Evolutionary conservation across 1,140 invertebrate species (phyloP).

Genomic region (Drosophila athabasca): DNA sequence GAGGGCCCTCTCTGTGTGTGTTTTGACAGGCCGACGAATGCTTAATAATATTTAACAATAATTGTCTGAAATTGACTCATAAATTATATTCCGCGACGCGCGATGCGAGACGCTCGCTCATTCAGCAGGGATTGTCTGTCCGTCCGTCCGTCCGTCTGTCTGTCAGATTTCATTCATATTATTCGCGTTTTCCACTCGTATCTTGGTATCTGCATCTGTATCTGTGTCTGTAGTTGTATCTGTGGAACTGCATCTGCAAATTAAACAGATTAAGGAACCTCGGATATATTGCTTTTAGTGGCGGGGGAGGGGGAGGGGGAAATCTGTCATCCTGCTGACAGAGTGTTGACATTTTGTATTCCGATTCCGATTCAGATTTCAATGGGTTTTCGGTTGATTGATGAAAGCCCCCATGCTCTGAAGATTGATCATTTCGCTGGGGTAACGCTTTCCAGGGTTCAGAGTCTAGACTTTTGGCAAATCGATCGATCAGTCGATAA

Average conservation of each 20-base stretch:
- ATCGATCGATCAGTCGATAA: conserved; percentile 36
- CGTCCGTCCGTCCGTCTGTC: not conserved
- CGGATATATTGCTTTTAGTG: conserved; percentile 8
- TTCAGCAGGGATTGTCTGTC: conserved; percentile 37
- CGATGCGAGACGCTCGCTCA: conserved; percentile 35
- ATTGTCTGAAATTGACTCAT: conserved; percentile 83
- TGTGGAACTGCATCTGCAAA: conserved; percentile 47
- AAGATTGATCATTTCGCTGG: conserved; percentile 55
- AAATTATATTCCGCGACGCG: conserved; percentile 74
- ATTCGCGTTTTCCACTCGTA: conserved; percentile 37
- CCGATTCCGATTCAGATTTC: conserved; percentile 66
- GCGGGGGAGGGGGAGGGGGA: too few species aligned
- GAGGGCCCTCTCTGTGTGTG: conserved; percentile 48
- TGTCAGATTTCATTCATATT: conserved; percentile 63
- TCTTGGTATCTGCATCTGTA: not conserved
- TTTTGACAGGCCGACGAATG: conserved; percentile 80
- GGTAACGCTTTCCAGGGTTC: not conserved
- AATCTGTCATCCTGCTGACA: conserved; percentile 43
- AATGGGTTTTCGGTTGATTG: conserved; percentile 59
- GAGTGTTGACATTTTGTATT: conserved; percentile 66
- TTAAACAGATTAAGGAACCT: conserved; percentile 39
- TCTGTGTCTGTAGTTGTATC: conserved; percentile 17
- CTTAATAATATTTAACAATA: conserved; percentile 83
- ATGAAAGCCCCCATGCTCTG: conserved; percentile 35
- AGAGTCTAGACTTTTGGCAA: conserved; percentile 28